phyloP scores from a whole-genome alignment of 2,888 invertebrate genomes.

The Drosophila mettleri region DNA sequence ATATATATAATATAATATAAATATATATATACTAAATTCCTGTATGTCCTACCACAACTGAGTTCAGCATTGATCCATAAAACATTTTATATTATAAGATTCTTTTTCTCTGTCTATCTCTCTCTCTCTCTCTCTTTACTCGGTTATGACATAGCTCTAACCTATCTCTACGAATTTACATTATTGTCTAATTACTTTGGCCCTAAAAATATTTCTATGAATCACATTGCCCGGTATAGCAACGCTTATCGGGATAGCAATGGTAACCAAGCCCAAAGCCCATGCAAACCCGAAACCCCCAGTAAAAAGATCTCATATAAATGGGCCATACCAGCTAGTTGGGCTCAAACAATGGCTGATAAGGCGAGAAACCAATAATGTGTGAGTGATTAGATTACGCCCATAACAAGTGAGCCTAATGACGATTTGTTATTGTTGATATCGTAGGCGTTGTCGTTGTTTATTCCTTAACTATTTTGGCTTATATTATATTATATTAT shows the following conservation, averaged over 20 bases:
- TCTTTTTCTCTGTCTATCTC: background rate
- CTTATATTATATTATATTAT: constrained; percentile 58
- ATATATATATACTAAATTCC: too few species aligned
- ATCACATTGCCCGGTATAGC: constrained; percentile 19
- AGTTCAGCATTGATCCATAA: background rate
- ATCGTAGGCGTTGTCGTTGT: constrained; percentile 16
- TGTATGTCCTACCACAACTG: too few species aligned
- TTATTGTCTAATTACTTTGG: constrained; percentile 1
- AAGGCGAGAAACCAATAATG: constrained; percentile 46
- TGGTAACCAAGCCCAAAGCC: background rate
- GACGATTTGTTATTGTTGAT: background rate
- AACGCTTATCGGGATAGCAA: constrained; percentile 27
- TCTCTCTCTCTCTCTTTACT: background rate
- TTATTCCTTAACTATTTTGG: constrained; percentile 27
- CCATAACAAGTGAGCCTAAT: background rate
- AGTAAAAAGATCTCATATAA: constrained; percentile 11
- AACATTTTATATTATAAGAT: too few species aligned
- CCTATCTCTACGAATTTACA: background rate
- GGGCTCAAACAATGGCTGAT: constrained; percentile 44
- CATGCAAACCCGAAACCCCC: constrained; percentile 4
- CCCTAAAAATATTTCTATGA: constrained; percentile 24
- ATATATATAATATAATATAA: too few species aligned
- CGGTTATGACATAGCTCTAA: background rate
- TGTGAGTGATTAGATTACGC: constrained; percentile 60
- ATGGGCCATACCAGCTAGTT: constrained; percentile 47